Conservation (phyloP, 2,113 vertebrate genomes). For the Silurus glanis region DNA sequence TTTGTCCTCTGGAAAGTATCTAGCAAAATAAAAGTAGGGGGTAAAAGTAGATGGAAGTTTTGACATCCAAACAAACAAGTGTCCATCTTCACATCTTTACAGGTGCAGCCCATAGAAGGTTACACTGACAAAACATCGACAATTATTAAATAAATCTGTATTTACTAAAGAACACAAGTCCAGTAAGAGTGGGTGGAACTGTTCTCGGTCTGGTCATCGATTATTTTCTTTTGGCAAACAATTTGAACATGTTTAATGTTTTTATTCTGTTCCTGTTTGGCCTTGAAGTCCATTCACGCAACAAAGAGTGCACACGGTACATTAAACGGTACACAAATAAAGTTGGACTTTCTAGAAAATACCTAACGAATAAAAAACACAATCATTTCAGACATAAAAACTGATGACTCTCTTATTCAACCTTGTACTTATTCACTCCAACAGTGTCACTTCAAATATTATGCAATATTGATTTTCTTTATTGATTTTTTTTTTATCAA, state of each 20-base stretch:
- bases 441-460: neutral
- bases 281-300: constrained; percentile 10
- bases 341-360: neutral
- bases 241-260: neutral
- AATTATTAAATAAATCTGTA: neutral
- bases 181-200: neutral
- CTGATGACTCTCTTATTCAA: neutral
- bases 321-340: neutral
- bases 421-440: neutral
- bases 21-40: constrained; percentile 18
- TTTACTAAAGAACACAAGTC: neutral
- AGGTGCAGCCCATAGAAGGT: neutral
- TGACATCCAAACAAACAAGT: neutral
- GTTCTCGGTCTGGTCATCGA: constrained; percentile 15
- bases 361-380: neutral
- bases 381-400: neutral
- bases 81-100: neutral
- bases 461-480: neutral
- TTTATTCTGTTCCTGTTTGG: constrained; percentile 18
- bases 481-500: neutral
- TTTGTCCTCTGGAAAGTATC: neutral
- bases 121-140: neutral
- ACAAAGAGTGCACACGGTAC: neutral
- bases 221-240: constrained; percentile 30
- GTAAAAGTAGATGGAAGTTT: neutral